Evolutionary conservation across 2,797 vertebrate species (phyloP).

Genomic region (Dermochelys coriacea): DNA sequence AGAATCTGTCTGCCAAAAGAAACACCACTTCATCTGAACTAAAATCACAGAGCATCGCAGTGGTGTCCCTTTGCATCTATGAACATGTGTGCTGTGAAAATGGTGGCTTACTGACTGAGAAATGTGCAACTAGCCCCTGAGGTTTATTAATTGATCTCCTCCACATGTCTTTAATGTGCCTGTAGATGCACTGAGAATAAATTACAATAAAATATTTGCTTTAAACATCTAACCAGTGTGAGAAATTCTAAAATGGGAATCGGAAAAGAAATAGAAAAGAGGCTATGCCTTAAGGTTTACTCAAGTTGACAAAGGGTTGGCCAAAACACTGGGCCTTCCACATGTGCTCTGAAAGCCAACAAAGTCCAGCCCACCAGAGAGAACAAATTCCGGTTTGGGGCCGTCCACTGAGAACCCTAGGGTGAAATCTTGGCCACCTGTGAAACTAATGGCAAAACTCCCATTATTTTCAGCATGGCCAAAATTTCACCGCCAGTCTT

Average conservation of each 20-base stretch:
- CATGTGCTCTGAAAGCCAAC: not conserved
- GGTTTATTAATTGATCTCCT: not conserved
- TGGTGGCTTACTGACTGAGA: not conserved
- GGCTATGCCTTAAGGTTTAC: fast-evolving
- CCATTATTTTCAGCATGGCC: not conserved
- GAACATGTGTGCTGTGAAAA: fast-evolving
- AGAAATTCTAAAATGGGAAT: fast-evolving
- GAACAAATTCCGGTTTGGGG: too few relatives aligned
- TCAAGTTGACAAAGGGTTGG: not conserved
- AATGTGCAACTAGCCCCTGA: fast-evolving
- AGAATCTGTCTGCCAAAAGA: not conserved
- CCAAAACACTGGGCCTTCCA: fast-evolving
- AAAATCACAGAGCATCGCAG: fast-evolving
- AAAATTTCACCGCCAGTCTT: not conserved
- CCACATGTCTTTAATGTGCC: fast-evolving
- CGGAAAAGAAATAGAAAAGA: not conserved
- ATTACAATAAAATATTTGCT: fast-evolving
- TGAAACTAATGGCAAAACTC: not conserved
- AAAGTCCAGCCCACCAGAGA: not conserved
- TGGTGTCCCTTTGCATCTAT: too few relatives aligned
- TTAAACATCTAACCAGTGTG: fast-evolving
- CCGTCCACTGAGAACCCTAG: not conserved
- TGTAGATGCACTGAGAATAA: not conserved
- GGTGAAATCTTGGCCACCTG: too few relatives aligned
- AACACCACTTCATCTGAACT: fast-evolving